Conservation (phyloP, 2,113 vertebrate genomes). For the Delphinapterus leucas region DNA sequence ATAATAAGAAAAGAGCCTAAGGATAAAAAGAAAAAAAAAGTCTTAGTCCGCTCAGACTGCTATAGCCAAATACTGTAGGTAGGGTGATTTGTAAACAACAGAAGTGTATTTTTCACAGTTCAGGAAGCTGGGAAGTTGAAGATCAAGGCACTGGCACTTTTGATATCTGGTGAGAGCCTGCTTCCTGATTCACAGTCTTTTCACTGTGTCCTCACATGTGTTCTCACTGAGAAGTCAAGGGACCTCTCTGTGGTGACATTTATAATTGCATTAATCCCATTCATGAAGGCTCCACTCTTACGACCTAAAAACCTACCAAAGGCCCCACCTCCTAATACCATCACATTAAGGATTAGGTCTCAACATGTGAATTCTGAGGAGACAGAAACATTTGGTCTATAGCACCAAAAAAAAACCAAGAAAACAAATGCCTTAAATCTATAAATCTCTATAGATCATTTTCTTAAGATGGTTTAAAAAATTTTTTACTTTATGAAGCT, state of each 20-base stretch:
- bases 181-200: neutral
- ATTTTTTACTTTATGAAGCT: neutral
- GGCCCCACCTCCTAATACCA: neutral
- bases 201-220: neutral
- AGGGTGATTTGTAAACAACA: neutral
- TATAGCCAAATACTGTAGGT: neutral
- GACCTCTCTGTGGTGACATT: neutral
- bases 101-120: neutral
- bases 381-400: neutral
- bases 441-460: neutral
- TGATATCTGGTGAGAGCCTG: neutral
- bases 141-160: neutral
- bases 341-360: neutral
- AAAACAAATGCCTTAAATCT: neutral
- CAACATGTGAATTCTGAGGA: neutral
- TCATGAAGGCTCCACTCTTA: neutral
- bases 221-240: neutral
- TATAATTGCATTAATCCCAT: neutral
- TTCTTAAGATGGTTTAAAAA: neutral
- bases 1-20: neutral
- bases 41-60: neutral
- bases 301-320: neutral
- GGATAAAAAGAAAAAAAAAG: neutral
- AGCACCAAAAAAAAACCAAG: neutral
- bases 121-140: neutral